A percentile compares a stretch with the other conserved stretches of the same genome.
These are phyloP conservation scores for Paracyprichromis sp. DNA, from an alignment of 2,113 vertebrate species.

Conservation along the genomic window DNA sequence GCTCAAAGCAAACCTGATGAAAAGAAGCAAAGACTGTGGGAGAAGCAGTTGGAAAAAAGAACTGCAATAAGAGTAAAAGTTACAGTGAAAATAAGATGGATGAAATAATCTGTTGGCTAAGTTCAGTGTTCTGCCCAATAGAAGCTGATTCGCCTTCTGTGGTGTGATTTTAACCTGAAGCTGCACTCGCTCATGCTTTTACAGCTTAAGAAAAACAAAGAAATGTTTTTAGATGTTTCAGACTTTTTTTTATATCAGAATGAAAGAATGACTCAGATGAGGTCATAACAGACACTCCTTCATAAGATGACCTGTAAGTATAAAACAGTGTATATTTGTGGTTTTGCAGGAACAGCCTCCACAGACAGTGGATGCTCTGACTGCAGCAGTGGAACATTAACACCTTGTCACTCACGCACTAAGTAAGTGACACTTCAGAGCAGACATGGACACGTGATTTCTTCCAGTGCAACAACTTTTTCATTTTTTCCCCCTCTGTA, in stretches of 20 bases:
- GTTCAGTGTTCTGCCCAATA: not conserved
- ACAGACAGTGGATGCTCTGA: not conserved
- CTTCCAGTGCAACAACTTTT: not conserved
- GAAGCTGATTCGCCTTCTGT: fast-evolving
- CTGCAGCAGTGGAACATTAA: not conserved
- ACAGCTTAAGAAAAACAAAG: not conserved
- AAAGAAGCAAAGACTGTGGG: too few species aligned
- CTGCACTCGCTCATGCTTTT: not conserved
- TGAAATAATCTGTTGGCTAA: not conserved
- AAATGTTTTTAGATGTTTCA: not conserved
- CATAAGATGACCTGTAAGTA: not conserved
- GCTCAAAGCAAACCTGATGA: too few species aligned
- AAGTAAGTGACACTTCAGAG: not conserved
- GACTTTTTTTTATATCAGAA: not conserved
- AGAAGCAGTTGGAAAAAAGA: not conserved
- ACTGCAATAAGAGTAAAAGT: not conserved
- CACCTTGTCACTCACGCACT: slow-evolving; percentile 7
- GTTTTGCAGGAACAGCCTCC: not conserved
- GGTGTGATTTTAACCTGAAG: not conserved
- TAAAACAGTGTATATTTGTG: not conserved
- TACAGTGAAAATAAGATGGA: fast-evolving
- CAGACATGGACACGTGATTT: not conserved
- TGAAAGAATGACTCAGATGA: not conserved
- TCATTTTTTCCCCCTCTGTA: not conserved
- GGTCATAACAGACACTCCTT: not conserved